Conservation (phyloP, 2,888 invertebrate species). For the Ferdinandea cuprea region DNA sequence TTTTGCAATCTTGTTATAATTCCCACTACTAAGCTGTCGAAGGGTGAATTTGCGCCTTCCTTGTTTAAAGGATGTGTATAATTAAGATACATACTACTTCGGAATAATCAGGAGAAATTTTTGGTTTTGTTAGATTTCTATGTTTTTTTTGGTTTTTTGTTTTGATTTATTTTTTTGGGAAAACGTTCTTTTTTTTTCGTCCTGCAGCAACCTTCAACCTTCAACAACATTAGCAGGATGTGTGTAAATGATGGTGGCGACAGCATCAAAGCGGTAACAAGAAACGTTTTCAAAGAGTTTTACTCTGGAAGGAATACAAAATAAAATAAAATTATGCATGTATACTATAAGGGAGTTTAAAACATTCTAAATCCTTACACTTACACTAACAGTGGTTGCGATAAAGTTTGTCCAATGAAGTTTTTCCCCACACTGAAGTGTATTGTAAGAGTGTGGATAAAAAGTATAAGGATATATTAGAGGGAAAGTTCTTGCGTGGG, state of each 20-base stretch:
- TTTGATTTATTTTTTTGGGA: too few relatives aligned
- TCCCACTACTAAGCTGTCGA: neutral
- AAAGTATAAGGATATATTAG: neutral
- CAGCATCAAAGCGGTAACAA: slow-evolving; percentile 27
- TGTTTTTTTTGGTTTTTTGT: neutral
- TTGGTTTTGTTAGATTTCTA: neutral
- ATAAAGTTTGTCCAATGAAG: slow-evolving; percentile 60
- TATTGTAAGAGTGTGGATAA: slow-evolving; percentile 20
- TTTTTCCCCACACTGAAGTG: slow-evolving; percentile 42
- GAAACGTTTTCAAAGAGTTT: slow-evolving; percentile 27
- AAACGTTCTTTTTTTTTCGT: neutral
- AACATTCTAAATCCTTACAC: slow-evolving; percentile 49
- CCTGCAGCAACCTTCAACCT: neutral
- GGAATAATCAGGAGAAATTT: slow-evolving; percentile 45
- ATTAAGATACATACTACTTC: slow-evolving; percentile 67
- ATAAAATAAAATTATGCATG: neutral
- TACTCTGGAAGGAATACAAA: neutral
- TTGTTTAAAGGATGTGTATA: slow-evolving; percentile 44
- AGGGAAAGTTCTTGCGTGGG: neutral
- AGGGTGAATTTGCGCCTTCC: neutral
- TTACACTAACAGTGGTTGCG: slow-evolving; percentile 24
- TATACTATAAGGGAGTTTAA: neutral
- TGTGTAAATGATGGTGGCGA: slow-evolving; percentile 24
- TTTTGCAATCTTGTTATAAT: slow-evolving; percentile 49
- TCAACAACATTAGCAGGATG: slow-evolving; percentile 28